A percentile compares a stretch with the other conserved stretches of the same genome.
Evolutionary conservation across 92 coral and sea anemone species (phyloP).

Genomic region (Porites cylindrica): DNA sequence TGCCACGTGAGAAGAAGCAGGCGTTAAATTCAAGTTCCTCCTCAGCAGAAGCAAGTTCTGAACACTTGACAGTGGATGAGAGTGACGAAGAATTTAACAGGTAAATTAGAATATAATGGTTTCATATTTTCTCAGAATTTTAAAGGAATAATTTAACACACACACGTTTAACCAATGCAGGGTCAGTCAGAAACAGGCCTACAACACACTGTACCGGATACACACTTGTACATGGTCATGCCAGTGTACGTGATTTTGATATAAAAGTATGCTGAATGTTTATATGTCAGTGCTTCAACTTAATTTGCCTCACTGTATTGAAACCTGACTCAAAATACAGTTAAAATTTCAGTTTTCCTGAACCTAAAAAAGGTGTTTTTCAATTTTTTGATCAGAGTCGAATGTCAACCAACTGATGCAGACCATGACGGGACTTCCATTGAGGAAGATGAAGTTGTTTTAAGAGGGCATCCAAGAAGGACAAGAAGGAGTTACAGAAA

Average conservation of each 20-base stretch:
- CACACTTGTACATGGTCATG: slow-evolving; percentile 1
- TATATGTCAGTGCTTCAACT: slow-evolving; percentile 21
- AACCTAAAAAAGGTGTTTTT: not conserved
- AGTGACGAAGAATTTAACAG: slow-evolving; percentile 36
- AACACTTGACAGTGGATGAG: slow-evolving; percentile 31
- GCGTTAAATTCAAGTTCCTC: slow-evolving; percentile 48
- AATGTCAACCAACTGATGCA: slow-evolving; percentile 5
- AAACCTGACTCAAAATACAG: not conserved
- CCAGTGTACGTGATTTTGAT: too few species aligned
- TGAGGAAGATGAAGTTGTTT: slow-evolving; percentile 37
- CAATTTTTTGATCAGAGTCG: not conserved
- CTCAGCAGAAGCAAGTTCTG: slow-evolving; percentile 44
- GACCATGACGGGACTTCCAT: not conserved
- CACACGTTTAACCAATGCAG: not conserved
- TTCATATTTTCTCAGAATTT: slow-evolving; percentile 17
- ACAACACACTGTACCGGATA: slow-evolving; percentile 7
- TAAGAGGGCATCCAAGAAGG: slow-evolving; percentile 28
- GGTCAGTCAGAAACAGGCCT: not conserved
- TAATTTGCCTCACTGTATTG: slow-evolving; percentile 5
- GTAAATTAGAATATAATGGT: not conserved
- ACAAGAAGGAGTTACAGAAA: slow-evolving; percentile 2
- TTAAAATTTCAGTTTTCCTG: slow-evolving; percentile 10
- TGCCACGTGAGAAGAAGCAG: too few species aligned
- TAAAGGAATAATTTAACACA: not conserved
- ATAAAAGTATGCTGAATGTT: slow-evolving; percentile 6